phyloP scores from a whole-genome alignment of 1,140 invertebrate species.

The Panulirus ornatus region DNA sequence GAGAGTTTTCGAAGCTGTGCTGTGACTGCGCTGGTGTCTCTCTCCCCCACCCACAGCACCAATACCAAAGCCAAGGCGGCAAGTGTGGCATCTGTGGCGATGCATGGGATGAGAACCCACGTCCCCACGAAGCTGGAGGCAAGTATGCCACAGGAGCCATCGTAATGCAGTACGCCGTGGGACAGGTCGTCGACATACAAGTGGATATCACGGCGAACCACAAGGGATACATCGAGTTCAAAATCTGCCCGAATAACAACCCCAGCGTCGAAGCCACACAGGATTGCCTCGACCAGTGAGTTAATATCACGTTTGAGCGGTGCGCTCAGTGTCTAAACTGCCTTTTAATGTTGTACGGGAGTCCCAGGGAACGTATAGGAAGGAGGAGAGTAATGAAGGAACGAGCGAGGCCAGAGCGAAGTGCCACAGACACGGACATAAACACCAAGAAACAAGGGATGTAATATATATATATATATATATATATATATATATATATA shows the following conservation, averaged over 20 bases:
- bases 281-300: slow-evolving; percentile 74
- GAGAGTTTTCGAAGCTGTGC: too few species aligned
- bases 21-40: too few species aligned
- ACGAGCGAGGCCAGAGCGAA: too few species aligned
- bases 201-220: slow-evolving; percentile 79
- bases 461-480: too few species aligned
- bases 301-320: too few species aligned
- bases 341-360: too few species aligned
- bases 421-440: too few species aligned
- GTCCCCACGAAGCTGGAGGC: slow-evolving; percentile 77
- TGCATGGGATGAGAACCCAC: slow-evolving; percentile 76
- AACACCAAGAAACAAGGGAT: too few species aligned
- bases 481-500: too few species aligned
- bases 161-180: slow-evolving; percentile 65
- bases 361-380: too few species aligned
- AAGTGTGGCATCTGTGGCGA: slow-evolving; percentile 81
- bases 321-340: too few species aligned
- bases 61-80: slow-evolving; percentile 77
- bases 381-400: too few species aligned
- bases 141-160: slow-evolving; percentile 75
- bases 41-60: slow-evolving; percentile 62
- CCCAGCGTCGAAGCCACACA: slow-evolving; percentile 69
- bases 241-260: slow-evolving; percentile 78
- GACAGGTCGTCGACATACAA: slow-evolving; percentile 53
- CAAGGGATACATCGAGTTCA: slow-evolving; percentile 78